These are phyloP conservation scores for Probosciger aterrimus DNA, from an alignment of 2,113 vertebrate genomes.

Conservation along the genomic window DNA sequence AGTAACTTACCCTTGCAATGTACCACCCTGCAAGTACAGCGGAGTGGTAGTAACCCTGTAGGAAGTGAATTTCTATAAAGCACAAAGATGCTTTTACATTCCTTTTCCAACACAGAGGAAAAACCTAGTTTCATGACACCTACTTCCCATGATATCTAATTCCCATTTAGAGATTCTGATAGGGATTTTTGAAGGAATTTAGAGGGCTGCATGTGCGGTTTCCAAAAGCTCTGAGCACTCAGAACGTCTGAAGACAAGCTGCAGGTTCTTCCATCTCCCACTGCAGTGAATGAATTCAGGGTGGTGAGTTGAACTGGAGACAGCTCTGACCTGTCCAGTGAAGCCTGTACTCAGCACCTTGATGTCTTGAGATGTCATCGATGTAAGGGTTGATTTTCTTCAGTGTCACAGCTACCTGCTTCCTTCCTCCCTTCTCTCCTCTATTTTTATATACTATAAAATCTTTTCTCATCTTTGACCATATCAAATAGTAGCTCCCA, in stretches of 20 bases:
- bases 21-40: background rate
- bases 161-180: background rate
- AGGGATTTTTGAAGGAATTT: background rate
- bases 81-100: background rate
- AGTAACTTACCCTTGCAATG: background rate
- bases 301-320: background rate
- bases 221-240: background rate
- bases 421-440: background rate
- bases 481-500: background rate
- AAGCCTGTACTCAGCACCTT: background rate
- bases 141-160: background rate
- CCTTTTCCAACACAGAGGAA: background rate
- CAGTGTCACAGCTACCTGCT: background rate
- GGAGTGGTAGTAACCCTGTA: fast-evolving
- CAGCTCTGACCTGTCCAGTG: background rate
- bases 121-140: background rate
- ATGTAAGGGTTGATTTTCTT: background rate
- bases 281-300: background rate
- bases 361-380: background rate
- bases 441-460: background rate
- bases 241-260: background rate
- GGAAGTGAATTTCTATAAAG: background rate
- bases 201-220: background rate
- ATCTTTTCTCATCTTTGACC: background rate
- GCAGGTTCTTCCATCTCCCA: background rate